These are phyloP conservation scores for Perdita meconis DNA, from an alignment of 2,888 invertebrate genomes.

Conservation along the genomic window DNA sequence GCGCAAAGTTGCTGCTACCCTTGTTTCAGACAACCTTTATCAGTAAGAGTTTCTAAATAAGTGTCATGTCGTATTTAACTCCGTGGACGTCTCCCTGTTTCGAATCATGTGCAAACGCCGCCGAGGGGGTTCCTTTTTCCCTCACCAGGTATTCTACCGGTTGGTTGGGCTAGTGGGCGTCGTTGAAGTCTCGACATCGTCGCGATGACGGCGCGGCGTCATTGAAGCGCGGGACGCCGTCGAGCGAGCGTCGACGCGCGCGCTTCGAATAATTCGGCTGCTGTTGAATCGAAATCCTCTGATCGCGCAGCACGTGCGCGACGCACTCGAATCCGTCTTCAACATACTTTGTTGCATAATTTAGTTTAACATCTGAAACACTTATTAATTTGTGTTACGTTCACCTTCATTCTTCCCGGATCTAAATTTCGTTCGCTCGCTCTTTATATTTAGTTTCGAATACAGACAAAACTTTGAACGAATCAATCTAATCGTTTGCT, in stretches of 20 bases:
- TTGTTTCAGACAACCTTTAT: too few species aligned
- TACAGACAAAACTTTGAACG: not conserved
- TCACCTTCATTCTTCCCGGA: not conserved
- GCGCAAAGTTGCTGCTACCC: too few species aligned
- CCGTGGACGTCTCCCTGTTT: not conserved
- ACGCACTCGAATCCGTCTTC: not conserved
- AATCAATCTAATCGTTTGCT: not conserved
- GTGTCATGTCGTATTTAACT: not conserved
- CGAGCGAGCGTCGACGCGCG: conserved; percentile 76
- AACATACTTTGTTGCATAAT: not conserved
- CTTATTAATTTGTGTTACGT: not conserved
- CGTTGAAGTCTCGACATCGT: conserved; percentile 65
- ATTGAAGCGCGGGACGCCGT: conserved; percentile 81
- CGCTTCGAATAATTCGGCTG: conserved; percentile 43
- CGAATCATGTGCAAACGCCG: conserved; percentile 11
- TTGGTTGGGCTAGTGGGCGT: conserved; percentile 53
- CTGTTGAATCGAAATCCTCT: conserved; percentile 9
- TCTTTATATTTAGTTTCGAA: not conserved
- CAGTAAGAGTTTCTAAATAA: not conserved
- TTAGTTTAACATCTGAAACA: not conserved
- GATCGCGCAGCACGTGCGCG: conserved; percentile 35
- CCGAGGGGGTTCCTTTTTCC: conserved; percentile 22
- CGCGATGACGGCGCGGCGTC: conserved; percentile 72
- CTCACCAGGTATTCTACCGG: conserved; percentile 28
- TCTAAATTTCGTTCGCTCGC: not conserved